Percentiles rank a stretch among this genome's conserved stretches.
Conservation (phyloP, 1,140 invertebrate species). For the Zaprionus vittiger region DNA sequence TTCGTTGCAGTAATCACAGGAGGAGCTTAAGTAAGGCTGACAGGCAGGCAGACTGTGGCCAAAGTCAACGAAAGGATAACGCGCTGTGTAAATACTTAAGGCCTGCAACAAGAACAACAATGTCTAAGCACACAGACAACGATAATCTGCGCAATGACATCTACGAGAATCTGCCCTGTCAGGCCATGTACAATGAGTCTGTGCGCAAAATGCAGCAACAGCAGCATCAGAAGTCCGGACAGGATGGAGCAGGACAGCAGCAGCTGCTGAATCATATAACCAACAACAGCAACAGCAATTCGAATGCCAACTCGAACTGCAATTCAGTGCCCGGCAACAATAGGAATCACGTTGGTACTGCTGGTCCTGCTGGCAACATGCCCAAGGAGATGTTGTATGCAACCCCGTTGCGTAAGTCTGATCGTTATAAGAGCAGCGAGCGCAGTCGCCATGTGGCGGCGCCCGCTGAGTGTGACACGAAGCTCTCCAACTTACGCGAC, state of each 20-base stretch:
- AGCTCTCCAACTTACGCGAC: slow-evolving; percentile 71
- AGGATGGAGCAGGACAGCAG: slow-evolving; percentile 28
- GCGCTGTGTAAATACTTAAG: slow-evolving; percentile 39
- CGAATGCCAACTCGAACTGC: slow-evolving; percentile 73
- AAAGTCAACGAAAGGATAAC: slow-evolving; percentile 62
- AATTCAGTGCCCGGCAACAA: slow-evolving; percentile 51
- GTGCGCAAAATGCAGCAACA: slow-evolving; percentile 82
- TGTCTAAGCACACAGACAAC: slow-evolving; percentile 83
- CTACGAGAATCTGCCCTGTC: slow-evolving; percentile 83
- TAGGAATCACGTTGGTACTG: slow-evolving; percentile 34
- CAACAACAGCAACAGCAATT: slow-evolving; percentile 47
- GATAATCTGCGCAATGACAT: slow-evolving; percentile 84
- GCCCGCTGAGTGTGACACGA: slow-evolving; percentile 48
- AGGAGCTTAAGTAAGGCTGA: slow-evolving; percentile 41
- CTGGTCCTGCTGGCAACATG: slow-evolving; percentile 49
- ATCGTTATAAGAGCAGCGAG: slow-evolving; percentile 83
- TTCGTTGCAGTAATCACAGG: slow-evolving; percentile 45
- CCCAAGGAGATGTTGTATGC: slow-evolving; percentile 84
- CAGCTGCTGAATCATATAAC: slow-evolving; percentile 44
- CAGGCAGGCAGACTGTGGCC: slow-evolving; percentile 29
- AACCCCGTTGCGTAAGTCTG: slow-evolving; percentile 80
- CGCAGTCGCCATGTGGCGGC: slow-evolving; percentile 55
- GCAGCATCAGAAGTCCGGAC: slow-evolving; percentile 47
- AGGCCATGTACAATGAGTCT: slow-evolving; percentile 84
- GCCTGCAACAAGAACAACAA: slow-evolving; percentile 41